Conservation (phyloP, 2,888 invertebrate genomes). For the Quadriops clusia region DNA sequence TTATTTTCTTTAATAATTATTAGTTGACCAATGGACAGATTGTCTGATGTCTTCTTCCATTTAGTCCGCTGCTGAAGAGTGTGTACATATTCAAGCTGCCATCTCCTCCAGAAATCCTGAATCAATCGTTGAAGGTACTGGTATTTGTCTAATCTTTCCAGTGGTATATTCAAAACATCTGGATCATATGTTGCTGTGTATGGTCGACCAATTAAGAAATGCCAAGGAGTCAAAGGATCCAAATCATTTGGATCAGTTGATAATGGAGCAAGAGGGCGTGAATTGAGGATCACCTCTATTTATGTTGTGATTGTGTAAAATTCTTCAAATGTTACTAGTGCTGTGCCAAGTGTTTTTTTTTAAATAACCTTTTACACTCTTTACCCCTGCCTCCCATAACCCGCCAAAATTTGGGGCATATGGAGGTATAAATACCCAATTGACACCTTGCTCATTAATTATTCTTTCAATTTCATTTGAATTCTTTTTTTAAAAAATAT, state of each 20-base stretch:
- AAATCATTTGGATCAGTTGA: slow-evolving; percentile 21
- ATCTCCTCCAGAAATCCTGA: slow-evolving; percentile 21
- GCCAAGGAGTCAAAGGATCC: slow-evolving; percentile 20
- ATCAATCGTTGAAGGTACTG: slow-evolving; percentile 18
- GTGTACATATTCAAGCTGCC: slow-evolving; percentile 20
- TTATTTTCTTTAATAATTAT: slow-evolving; percentile 3
- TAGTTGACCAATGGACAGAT: not conserved
- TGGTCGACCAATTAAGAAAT: slow-evolving; percentile 22
- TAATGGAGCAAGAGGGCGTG: slow-evolving; percentile 22
- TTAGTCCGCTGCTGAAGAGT: slow-evolving; percentile 16
- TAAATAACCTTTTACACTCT: slow-evolving; percentile 24
- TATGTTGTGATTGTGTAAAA: slow-evolving; percentile 22
- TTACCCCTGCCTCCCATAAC: slow-evolving; percentile 28
- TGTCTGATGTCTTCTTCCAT: slow-evolving; percentile 11
- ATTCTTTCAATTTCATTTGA: no score
- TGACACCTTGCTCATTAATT: slow-evolving; percentile 9
- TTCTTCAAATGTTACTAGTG: slow-evolving; percentile 22
- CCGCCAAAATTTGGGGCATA: slow-evolving; percentile 25
- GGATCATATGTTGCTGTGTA: slow-evolving; percentile 17
- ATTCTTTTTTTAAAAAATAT: no score
- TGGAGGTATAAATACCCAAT: slow-evolving; percentile 25
- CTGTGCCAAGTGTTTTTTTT: slow-evolving; percentile 19
- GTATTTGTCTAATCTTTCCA: slow-evolving; percentile 17
- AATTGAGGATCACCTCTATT: slow-evolving; percentile 26
- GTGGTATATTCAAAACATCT: slow-evolving; percentile 12